Evolutionary conservation across 2,113 vertebrate genomes (phyloP).

Genomic region (Recurvirostra avosetta): DNA sequence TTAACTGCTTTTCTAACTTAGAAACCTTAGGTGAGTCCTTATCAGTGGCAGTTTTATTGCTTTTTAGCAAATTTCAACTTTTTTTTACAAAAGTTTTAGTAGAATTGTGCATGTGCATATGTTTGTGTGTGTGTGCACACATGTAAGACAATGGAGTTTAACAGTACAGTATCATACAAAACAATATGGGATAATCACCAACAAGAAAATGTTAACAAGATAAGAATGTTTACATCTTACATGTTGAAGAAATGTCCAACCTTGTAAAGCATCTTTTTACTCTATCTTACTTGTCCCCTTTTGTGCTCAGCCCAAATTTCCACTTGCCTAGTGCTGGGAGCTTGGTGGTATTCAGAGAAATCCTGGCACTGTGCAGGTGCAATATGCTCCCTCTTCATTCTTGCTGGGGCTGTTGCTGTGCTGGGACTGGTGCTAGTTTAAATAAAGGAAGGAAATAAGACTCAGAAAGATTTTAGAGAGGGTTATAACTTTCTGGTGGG

Average conservation of each 20-base stretch:
- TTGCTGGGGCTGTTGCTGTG: background rate
- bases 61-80: background rate
- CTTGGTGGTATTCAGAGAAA: background rate
- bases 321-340: background rate
- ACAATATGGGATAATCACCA: background rate
- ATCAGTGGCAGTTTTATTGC: background rate
- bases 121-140: background rate
- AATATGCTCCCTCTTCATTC: background rate
- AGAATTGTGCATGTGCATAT: background rate
- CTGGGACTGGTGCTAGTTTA: background rate
- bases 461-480: background rate
- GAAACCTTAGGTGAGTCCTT: background rate
- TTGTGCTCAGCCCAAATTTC: background rate
- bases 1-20: background rate
- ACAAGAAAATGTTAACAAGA: background rate
- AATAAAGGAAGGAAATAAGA: background rate
- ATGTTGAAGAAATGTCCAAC: background rate
- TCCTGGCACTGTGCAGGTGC: background rate
- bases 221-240: background rate
- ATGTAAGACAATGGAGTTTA: background rate
- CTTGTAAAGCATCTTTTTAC: background rate
- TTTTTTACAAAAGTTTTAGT: background rate
- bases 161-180: background rate
- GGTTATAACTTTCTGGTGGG: background rate
- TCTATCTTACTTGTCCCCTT: rapidly evolving